Percentiles rank a stretch among this genome's conserved stretches.
These are phyloP conservation scores for Plutomurus gul DNA, from an alignment of 1,140 invertebrate genomes.

Conservation along the genomic window DNA sequence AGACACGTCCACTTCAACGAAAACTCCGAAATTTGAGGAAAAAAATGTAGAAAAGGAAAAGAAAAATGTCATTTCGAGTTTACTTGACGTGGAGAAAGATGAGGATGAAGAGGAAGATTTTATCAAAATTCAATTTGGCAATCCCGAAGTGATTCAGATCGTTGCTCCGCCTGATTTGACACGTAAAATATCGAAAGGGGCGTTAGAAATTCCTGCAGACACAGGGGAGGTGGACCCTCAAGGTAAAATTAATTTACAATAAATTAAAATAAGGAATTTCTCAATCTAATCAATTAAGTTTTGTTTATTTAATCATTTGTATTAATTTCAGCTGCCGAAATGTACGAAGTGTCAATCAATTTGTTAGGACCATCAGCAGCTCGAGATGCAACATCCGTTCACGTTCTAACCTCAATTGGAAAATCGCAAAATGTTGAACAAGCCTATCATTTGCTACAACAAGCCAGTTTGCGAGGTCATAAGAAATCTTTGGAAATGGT, in stretches of 20 bases:
- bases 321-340: conserved; percentile 57
- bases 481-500: conserved; percentile 76
- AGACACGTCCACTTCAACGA: background rate
- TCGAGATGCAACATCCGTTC: conserved; percentile 64
- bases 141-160: conserved; percentile 44
- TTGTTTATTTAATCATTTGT: background rate
- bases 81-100: conserved; percentile 5
- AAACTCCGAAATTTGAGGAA: background rate
- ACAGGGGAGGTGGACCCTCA: conserved; percentile 32
- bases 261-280: background rate
- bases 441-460: conserved; percentile 69
- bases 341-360: conserved; percentile 69
- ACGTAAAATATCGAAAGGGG: conserved; percentile 32
- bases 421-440: conserved; percentile 64
- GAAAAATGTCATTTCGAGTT: background rate
- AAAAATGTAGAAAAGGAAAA: background rate
- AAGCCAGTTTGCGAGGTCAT: conserved; percentile 79
- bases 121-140: conserved; percentile 38
- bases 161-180: conserved; percentile 46
- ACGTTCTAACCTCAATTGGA: conserved; percentile 44
- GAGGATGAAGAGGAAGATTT: background rate
- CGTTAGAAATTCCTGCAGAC: conserved; percentile 26
- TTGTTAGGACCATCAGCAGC: conserved; percentile 59
- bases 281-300: background rate
- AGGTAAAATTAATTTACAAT: conserved; percentile 21